phyloP scores from a whole-genome alignment of 2,113 vertebrate genomes.

The Aleadryas rufinucha region DNA sequence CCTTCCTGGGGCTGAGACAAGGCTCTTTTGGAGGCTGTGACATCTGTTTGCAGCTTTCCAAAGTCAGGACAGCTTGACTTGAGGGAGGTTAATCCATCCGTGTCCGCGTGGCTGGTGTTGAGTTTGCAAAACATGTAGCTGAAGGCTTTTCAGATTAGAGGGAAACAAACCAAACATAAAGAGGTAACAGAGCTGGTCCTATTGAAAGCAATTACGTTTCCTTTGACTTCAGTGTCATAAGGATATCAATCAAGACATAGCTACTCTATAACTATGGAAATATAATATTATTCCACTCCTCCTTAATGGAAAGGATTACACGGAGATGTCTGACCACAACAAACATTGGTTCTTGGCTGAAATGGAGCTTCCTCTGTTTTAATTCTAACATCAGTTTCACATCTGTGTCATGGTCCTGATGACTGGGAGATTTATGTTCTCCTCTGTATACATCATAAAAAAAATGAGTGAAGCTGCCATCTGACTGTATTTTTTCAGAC shows the following conservation, averaged over 20 bases:
- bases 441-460: not conserved
- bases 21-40: not conserved
- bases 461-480: not conserved
- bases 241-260: not conserved
- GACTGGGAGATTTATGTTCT: not conserved
- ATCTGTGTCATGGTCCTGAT: not conserved
- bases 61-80: not conserved
- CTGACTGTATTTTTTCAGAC: not conserved
- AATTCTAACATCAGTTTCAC: not conserved
- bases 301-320: not conserved
- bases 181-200: not conserved
- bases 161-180: not conserved
- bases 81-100: not conserved
- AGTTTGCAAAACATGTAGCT: not conserved
- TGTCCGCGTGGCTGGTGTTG: not conserved
- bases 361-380: not conserved
- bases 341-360: not conserved
- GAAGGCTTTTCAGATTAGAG: slow-evolving; percentile 2
- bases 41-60: slow-evolving; percentile 24
- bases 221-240: not conserved
- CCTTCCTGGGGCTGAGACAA: not conserved
- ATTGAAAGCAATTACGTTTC: not conserved
- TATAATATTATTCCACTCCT: not conserved
- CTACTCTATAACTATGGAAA: not conserved
- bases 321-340: not conserved